Evolutionary conservation across 2,888 invertebrate genomes (phyloP).

Genomic region (Drosophila greeni): DNA sequence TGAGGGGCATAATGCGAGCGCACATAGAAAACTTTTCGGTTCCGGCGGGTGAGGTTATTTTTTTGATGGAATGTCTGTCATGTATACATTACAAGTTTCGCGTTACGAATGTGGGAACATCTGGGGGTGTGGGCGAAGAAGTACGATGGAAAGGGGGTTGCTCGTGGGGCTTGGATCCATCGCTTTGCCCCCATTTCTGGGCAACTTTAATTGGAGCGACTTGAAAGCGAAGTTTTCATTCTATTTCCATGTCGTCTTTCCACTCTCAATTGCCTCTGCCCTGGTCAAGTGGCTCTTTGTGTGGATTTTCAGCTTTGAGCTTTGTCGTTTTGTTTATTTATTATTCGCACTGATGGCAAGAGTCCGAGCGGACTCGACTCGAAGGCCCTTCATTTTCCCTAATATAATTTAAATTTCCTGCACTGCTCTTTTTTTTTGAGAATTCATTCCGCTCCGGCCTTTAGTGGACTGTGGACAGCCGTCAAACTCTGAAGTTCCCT

Average conservation of each 20-base stretch:
- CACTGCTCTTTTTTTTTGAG: slow-evolving; percentile 18
- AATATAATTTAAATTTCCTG: slow-evolving; percentile 68
- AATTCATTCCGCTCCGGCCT: slow-evolving; percentile 28
- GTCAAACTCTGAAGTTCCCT: slow-evolving; percentile 57
- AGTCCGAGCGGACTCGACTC: slow-evolving; percentile 9
- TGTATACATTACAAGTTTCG: slow-evolving; percentile 64
- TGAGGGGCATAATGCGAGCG: slow-evolving; percentile 29
- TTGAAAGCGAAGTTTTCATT: slow-evolving; percentile 42
- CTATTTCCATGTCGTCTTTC: slow-evolving; percentile 34
- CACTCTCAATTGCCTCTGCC: slow-evolving; percentile 28
- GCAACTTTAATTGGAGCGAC: slow-evolving; percentile 59
- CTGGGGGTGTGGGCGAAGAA: not conserved
- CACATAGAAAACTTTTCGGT: slow-evolving; percentile 30
- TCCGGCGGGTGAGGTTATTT: slow-evolving; percentile 19
- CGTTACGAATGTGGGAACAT: slow-evolving; percentile 45
- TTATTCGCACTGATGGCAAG: slow-evolving; percentile 57
- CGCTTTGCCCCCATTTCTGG: slow-evolving; percentile 7
- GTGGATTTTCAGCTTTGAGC: slow-evolving; percentile 42
- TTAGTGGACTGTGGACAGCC: slow-evolving; percentile 75
- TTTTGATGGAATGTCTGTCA: slow-evolving; percentile 47
- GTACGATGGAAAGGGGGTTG: not conserved
- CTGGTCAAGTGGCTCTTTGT: slow-evolving; percentile 45
- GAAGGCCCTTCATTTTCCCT: slow-evolving; percentile 54
- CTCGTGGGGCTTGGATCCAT: not conserved
- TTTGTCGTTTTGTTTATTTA: slow-evolving; percentile 55